Evolutionary conservation across 2,888 invertebrate genomes (phyloP), one percentile per base, ranked within the genome.

Genomic region (Pandemis cinnamomeana): DNA sequence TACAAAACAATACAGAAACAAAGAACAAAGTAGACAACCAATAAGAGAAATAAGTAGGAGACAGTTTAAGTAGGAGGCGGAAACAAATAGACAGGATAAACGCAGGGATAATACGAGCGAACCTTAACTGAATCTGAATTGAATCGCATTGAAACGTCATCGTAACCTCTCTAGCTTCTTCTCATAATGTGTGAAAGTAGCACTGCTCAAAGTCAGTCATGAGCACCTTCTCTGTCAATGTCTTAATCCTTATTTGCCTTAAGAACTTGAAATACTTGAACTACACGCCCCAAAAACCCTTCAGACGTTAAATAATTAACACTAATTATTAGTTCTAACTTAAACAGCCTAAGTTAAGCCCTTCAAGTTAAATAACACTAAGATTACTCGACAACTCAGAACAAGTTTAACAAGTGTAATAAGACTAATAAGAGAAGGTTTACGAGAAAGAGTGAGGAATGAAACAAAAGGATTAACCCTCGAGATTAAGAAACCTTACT

Each of bases 291-390:
- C 15, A 15, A 53, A 53, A 53, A 53, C 15, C 15, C 5, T 27
- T 27, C 11, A 27, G 7, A 7, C 55, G 20, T 27, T n/a, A n/a
- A 20, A 8, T 27, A 58, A 58, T 27, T 58, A 27, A 27, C 7
- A 27, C 58, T 58, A 10, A 58, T 58, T 27, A 58, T 11, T 41
- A 46, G 51, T 68, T 46, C 48, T 69, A 71, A 61, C 60, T 75
- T 41, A 60, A 60, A 53, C 51, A n/a, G 41, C 5, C 55, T 41
- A 55, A 67, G 66, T 51, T 66, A 51, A 66, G 36, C 51, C 41
- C 27, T 27, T 36, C 62, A 15, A 15, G 11, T 44, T 63, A 44
- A 20, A 44, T 62, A 62, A 63, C 44, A 20, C 11, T 63, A 44
- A 11, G 41, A 41, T 63, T 44, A 44, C 62, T 6, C 7, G n/a